phyloP scores from a whole-genome alignment of 2,113 vertebrate genomes.

The Elephantulus edwardii region DNA sequence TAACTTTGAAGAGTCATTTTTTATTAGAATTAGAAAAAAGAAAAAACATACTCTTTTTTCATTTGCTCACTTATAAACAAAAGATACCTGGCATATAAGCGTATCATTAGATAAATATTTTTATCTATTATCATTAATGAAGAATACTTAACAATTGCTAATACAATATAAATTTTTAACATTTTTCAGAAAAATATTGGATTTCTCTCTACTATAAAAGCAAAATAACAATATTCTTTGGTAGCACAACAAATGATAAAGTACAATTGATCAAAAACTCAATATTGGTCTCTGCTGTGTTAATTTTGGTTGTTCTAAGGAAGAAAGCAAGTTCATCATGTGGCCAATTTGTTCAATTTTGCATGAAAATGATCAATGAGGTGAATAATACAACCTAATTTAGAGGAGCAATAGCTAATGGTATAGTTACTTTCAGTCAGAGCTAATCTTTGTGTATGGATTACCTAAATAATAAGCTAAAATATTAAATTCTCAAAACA shows the following conservation, averaged over 20 bases:
- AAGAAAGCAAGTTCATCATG: not conserved
- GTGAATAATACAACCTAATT: not conserved
- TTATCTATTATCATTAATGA: not conserved
- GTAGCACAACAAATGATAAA: not conserved
- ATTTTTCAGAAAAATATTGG: not conserved
- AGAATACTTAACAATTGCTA: not conserved
- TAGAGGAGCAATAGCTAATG: not conserved
- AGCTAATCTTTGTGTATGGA: not conserved
- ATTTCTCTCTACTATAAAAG: not conserved
- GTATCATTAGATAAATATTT: not conserved
- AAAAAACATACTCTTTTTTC: not conserved
- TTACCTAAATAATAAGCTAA: not conserved
- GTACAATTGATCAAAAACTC: not conserved
- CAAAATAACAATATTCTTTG: constrained; percentile 16
- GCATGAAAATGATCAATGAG: not conserved
- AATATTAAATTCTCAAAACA: constrained; percentile 1
- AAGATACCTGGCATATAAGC: not conserved
- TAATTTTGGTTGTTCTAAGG: not conserved
- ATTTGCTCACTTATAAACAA: not conserved
- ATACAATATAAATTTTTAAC: not conserved
- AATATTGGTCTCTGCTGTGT: not conserved
- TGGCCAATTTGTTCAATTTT: constrained; percentile 23
- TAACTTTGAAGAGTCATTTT: not conserved
- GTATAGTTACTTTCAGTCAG: not conserved
- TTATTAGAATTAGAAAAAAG: not conserved